These are phyloP conservation scores for Cirrhinus mrigala DNA, from an alignment of 2,797 vertebrate species.

Conservation along the genomic window DNA sequence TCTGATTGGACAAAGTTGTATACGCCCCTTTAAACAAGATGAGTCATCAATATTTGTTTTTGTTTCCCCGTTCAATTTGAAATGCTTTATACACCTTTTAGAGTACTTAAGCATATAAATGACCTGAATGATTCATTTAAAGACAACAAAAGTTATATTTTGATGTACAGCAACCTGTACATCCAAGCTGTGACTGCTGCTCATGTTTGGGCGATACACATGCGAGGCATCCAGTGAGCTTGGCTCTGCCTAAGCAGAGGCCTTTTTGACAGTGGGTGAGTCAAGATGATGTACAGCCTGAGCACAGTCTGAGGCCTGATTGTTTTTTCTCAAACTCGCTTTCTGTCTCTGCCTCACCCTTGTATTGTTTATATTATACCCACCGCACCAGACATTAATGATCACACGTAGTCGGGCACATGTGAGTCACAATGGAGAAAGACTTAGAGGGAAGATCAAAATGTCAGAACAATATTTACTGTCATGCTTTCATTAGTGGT, in stretches of 20 bases:
- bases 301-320: not conserved
- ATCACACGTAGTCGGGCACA: not conserved
- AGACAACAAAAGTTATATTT: not conserved
- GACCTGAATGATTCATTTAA: slow-evolving; percentile 3
- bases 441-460: slow-evolving; percentile 8
- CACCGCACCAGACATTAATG: slow-evolving; percentile 26
- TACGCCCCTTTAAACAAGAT: not conserved
- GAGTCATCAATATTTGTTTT: not conserved
- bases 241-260: slow-evolving; percentile 66
- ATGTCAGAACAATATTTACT: not conserved
- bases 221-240: slow-evolving; percentile 73
- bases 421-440: slow-evolving; percentile 17
- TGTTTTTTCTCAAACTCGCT: not conserved
- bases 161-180: slow-evolving; percentile 37
- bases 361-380: slow-evolving; percentile 39
- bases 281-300: slow-evolving; percentile 33
- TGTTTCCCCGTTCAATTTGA: not conserved
- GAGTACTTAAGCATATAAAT: slow-evolving; percentile 56
- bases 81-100: not conserved
- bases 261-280: slow-evolving; percentile 77
- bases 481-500: slow-evolving; percentile 7
- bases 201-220: slow-evolving; percentile 67
- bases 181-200: slow-evolving; percentile 62
- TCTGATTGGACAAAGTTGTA: not conserved
- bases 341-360: slow-evolving; percentile 41